Percentiles rank a stretch among this genome's conserved stretches.
Evolutionary conservation across 2,797 vertebrate genomes (phyloP).

Genomic region (Sylvia borin): DNA sequence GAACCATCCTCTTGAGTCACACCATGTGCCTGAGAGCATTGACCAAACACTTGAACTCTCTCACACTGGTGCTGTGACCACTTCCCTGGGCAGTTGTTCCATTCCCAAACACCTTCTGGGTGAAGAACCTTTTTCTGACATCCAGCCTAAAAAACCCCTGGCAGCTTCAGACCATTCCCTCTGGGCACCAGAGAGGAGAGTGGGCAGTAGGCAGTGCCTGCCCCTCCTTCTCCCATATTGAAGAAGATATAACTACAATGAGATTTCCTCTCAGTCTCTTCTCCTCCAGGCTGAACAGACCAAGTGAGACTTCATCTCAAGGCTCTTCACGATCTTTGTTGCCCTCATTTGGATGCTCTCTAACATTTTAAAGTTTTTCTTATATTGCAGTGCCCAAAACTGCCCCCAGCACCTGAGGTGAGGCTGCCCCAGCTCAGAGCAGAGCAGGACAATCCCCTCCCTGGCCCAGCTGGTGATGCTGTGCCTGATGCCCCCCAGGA

Average conservation of each 20-base stretch:
- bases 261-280: background rate
- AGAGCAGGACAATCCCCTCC: background rate
- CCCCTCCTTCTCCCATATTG: too few species aligned
- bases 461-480: accelerated
- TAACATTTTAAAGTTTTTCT: background rate
- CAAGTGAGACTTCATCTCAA: background rate
- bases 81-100: background rate
- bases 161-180: background rate
- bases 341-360: background rate
- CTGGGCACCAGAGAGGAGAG: background rate
- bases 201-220: background rate
- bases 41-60: background rate
- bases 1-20: background rate
- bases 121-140: background rate
- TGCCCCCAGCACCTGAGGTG: accelerated
- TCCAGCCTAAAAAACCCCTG: background rate
- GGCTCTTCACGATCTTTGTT: background rate
- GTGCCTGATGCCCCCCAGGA: background rate
- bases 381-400: accelerated
- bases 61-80: background rate
- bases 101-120: too few species aligned
- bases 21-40: too few species aligned
- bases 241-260: background rate
- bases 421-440: background rate
- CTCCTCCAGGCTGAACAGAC: background rate